A percentile compares a stretch with the other conserved stretches of the same genome.
These are phyloP conservation scores for Mormyrus proboscirostris DNA, from an alignment of 2,797 vertebrate species.

Conservation along the genomic window DNA sequence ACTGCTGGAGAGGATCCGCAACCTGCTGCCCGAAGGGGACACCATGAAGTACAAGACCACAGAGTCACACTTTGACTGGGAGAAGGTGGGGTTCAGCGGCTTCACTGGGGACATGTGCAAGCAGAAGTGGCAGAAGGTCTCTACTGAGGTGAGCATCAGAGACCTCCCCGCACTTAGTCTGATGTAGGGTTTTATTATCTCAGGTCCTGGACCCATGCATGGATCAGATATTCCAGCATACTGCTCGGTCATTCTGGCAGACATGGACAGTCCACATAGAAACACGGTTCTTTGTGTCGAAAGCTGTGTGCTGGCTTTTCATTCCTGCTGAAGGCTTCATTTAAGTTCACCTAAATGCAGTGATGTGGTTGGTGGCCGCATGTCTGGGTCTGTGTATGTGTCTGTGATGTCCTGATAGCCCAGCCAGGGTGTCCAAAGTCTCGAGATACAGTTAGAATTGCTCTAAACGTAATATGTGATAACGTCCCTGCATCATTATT, in stretches of 20 bases:
- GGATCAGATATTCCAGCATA: background rate
- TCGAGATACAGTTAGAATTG: background rate
- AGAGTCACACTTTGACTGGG: constrained; percentile 73
- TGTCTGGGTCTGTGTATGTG: background rate
- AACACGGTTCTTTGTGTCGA: background rate
- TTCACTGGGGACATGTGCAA: constrained; percentile 67
- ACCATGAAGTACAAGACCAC: constrained; percentile 73
- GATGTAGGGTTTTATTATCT: background rate
- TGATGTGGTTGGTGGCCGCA: background rate
- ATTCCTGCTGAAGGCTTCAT: background rate
- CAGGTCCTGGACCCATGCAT: background rate
- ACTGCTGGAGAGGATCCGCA: constrained; percentile 65
- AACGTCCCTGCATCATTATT: background rate
- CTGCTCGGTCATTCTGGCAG: background rate
- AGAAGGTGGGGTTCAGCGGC: constrained; percentile 61
- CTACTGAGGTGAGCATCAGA: constrained; percentile 54
- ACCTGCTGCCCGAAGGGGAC: constrained; percentile 57
- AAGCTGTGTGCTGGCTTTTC: background rate
- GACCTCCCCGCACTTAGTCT: background rate
- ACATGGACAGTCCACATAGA: background rate
- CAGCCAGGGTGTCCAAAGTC: background rate
- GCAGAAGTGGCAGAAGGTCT: constrained; percentile 67
- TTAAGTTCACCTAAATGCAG: background rate
- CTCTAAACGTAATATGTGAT: background rate
- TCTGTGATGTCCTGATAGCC: background rate